These are phyloP conservation scores for Progne subis DNA, from an alignment of 2,113 vertebrate genomes.

Conservation along the genomic window DNA sequence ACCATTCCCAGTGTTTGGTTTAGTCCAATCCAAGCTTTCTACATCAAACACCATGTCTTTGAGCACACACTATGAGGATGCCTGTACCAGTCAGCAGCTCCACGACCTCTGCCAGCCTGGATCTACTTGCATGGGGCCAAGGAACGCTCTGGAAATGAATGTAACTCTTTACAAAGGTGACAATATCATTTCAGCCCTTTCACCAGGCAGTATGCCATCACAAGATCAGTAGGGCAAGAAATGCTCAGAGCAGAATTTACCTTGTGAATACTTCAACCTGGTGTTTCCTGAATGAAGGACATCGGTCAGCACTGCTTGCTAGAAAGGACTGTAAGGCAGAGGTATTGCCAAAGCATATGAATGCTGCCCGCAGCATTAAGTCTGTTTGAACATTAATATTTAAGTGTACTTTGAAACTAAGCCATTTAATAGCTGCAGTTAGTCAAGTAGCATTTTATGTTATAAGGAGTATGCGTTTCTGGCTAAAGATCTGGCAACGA, in stretches of 20 bases:
- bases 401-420: constrained; percentile 29
- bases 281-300: constrained; percentile 20
- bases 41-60: neutral
- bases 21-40: neutral
- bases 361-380: neutral
- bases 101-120: neutral
- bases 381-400: constrained; percentile 42
- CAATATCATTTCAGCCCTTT: neutral
- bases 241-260: neutral
- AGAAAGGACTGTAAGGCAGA: neutral
- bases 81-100: neutral
- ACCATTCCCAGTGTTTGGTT: neutral
- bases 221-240: neutral
- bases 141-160: neutral
- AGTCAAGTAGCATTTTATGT: neutral
- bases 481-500: neutral
- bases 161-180: neutral
- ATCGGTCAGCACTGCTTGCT: neutral
- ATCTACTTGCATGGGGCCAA: accelerated
- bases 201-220: neutral
- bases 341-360: neutral
- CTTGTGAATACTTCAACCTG: neutral
- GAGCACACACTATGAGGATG: neutral
- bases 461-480: accelerated
- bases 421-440: neutral